Base-by-base conservation (phyloP, 2,888 invertebrate species). In the Drosophila basisetae region DNA sequence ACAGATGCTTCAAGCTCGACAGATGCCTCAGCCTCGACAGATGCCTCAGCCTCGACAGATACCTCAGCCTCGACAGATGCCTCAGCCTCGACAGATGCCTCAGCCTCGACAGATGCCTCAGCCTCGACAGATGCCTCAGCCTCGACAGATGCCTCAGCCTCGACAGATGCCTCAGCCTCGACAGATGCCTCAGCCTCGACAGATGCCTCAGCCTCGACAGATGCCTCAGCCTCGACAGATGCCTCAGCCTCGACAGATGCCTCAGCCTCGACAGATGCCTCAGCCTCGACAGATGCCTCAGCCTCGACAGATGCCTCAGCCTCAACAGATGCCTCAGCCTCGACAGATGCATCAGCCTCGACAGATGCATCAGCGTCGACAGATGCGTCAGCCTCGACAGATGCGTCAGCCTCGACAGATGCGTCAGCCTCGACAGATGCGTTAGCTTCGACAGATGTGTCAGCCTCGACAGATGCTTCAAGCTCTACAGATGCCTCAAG, bases 401-500 rank as follows among this genome's bases (percentile, higher is more conserved):
- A 43, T 2, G 11, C n/a, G 0, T 43, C 43, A n/a, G 11, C 11
- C 0, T 43, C 41, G 5, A 43, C 41, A 43, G 41, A n/a, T 11
- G n/a, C 41, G 0, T 41, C 41, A 5, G 2, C 5, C 0, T 41
- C 41, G n/a, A 41, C 41, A 5, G 41, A 41, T 11, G n/a, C 2
- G 2, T n/a, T n/a, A 2, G 2, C 5, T 0, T 43, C 43, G n/a
- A 43, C 43, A 22, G 43, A 22, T 11, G 22, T 10, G 0, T 41
- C 39, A 41, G 5, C 11, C 2, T 41, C 18, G 18, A 18, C 37
- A 37, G 37, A 37, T 7, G 16, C 41, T 0, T 41, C 41, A 10
- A n/a, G n/a, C n/a, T 59, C 78, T 5, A 82, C 88, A 9, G 82
- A 16, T 31, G 28, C 39, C 0, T 75, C 80, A 6, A 39, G 53